phyloP scores from a whole-genome alignment of 2,888 invertebrate genomes.

The Nephrotoma guestfalica region DNA sequence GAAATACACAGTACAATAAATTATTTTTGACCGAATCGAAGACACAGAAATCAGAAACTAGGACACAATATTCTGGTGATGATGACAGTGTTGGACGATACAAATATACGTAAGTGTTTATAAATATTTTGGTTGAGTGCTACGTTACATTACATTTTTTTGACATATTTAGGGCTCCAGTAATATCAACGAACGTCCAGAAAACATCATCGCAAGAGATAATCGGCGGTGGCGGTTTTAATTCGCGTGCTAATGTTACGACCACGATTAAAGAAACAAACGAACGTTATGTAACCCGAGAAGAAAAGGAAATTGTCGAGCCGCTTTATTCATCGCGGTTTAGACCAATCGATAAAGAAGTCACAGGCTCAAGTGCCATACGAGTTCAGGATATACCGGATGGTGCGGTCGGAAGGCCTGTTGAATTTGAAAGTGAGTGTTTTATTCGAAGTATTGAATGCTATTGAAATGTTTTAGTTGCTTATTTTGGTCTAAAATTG shows the following conservation, averaged over 20 bases:
- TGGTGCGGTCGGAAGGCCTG: constrained; percentile 78
- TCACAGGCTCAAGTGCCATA: constrained; percentile 68
- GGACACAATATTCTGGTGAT: constrained; percentile 18
- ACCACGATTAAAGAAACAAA: constrained; percentile 31
- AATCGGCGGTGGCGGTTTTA: constrained; percentile 20
- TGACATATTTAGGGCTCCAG: not conserved
- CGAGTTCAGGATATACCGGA: constrained; percentile 74
- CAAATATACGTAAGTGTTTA: constrained; percentile 4
- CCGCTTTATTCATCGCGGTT: constrained; percentile 21
- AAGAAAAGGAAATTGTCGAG: constrained; percentile 18
- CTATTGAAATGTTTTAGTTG: no score
- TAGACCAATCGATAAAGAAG: constrained; percentile 39
- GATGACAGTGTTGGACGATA: constrained; percentile 22
- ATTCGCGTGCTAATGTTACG: constrained; percentile 27
- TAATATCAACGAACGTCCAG: not conserved
- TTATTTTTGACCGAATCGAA: constrained; percentile 29
- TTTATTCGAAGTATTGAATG: not conserved
- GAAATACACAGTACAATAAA: constrained; percentile 45
- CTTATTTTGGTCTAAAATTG: no score
- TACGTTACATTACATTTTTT: not conserved
- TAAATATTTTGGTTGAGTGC: not conserved
- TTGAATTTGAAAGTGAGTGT: constrained; percentile 85
- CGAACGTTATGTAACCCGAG: constrained; percentile 26
- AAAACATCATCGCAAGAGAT: constrained; percentile 3
- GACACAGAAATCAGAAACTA: constrained; percentile 13